Conservation (phyloP, 2,797 vertebrate species). For the Acestrorhynchus altus region DNA sequence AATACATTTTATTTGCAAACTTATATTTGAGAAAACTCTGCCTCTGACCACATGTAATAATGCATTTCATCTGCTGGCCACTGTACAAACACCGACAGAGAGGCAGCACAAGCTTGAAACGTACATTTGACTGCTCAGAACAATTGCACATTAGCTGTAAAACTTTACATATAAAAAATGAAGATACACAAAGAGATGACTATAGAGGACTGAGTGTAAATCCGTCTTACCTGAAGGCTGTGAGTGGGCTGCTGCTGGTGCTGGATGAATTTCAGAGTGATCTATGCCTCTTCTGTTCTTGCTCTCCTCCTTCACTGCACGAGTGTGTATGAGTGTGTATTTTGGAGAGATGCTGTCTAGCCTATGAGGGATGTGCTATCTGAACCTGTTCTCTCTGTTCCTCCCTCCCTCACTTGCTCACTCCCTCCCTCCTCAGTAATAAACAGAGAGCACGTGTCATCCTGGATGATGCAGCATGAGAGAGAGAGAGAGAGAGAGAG, state of each 20-base stretch:
- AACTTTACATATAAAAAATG: not conserved
- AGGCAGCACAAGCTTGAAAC: not conserved
- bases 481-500: conserved; percentile 23
- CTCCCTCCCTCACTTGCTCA: conserved; percentile 27
- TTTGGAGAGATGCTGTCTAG: conserved; percentile 62
- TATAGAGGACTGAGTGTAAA: conserved; percentile 7
- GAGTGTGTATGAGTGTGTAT: conserved; percentile 52
- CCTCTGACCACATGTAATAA: not conserved
- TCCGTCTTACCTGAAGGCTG: conserved; percentile 63
- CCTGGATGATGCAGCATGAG: conserved; percentile 72
- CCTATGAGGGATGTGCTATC: conserved; percentile 56
- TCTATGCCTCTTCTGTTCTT: not conserved
- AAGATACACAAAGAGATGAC: not conserved
- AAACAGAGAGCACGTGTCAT: conserved; percentile 82
- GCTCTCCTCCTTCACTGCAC: conserved; percentile 25
- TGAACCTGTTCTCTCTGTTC: conserved; percentile 48
- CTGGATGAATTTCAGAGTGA: conserved; percentile 19
- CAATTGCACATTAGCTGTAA: not conserved
- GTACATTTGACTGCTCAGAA: not conserved
- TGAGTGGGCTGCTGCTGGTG: conserved; percentile 37
- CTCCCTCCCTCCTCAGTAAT: conserved; percentile 72
- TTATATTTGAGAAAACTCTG: too few species aligned
- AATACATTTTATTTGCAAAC: too few species aligned
- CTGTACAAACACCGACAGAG: too few species aligned
- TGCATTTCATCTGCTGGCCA: not conserved